A percentile compares a stretch with the other conserved stretches of the same genome.
Evolutionary conservation across 2,113 vertebrate genomes (phyloP).

Genomic region (Amblyornis subalaris): DNA sequence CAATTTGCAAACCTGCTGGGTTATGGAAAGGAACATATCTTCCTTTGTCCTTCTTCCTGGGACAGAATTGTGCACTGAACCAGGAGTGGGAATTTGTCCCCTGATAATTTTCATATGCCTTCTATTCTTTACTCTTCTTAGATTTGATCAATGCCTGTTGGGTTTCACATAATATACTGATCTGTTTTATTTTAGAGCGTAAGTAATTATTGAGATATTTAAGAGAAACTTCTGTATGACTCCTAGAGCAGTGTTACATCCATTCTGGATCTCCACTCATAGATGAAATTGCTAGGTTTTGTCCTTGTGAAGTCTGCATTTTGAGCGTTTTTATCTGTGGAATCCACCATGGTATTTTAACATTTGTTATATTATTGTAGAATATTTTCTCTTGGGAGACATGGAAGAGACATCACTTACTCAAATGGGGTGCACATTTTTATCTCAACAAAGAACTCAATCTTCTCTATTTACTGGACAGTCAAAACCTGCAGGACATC

Average conservation of each 20-base stretch:
- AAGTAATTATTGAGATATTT: background rate
- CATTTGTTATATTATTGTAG: background rate
- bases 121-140: background rate
- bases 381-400: background rate
- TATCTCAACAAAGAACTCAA: background rate
- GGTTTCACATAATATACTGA: background rate
- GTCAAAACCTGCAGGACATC: background rate
- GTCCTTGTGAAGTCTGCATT: background rate
- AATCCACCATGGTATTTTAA: background rate
- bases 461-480: background rate
- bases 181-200: background rate
- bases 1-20: background rate
- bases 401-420: background rate
- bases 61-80: background rate
- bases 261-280: background rate
- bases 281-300: background rate
- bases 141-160: fast-evolving
- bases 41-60: background rate
- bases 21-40: background rate
- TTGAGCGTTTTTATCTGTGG: background rate
- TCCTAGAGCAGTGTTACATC: background rate
- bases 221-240: background rate
- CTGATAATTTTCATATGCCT: background rate
- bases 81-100: background rate
- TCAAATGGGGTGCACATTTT: background rate